Evolutionary conservation across 1,140 invertebrate species (phyloP).

Genomic region (Neotoxoptera formosana): DNA sequence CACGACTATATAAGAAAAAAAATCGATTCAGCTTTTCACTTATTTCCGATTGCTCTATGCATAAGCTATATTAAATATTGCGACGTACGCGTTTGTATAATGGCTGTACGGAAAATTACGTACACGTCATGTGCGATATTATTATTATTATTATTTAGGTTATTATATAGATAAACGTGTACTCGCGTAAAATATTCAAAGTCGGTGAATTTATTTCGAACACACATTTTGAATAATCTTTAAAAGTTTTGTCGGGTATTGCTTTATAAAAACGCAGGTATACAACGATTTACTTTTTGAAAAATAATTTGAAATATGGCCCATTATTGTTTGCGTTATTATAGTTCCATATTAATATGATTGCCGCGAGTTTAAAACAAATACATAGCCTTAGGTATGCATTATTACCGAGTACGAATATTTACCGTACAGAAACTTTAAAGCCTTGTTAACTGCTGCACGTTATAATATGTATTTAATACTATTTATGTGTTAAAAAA

Average conservation of each 20-base stretch:
- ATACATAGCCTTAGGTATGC: neutral
- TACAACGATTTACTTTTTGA: neutral
- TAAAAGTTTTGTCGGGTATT: conserved; percentile 10
- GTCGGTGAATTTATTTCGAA: neutral
- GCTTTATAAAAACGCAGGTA: neutral
- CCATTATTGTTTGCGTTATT: neutral
- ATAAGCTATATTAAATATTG: neutral
- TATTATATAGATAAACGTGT: neutral
- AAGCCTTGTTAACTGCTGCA: neutral
- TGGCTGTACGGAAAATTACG: neutral
- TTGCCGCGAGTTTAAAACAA: neutral
- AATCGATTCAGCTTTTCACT: neutral
- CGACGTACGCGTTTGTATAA: neutral
- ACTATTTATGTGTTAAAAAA: neutral
- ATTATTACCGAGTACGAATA: neutral
- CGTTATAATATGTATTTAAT: neutral
- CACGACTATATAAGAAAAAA: neutral
- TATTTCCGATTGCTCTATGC: neutral
- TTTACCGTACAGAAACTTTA: neutral
- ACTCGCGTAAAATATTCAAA: neutral
- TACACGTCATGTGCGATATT: neutral
- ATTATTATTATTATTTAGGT: neutral
- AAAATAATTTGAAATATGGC: neutral
- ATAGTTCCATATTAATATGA: neutral
- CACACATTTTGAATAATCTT: neutral